Base-by-base conservation (phyloP, 2,888 invertebrate genomes). In the Pocota personata region DNA sequence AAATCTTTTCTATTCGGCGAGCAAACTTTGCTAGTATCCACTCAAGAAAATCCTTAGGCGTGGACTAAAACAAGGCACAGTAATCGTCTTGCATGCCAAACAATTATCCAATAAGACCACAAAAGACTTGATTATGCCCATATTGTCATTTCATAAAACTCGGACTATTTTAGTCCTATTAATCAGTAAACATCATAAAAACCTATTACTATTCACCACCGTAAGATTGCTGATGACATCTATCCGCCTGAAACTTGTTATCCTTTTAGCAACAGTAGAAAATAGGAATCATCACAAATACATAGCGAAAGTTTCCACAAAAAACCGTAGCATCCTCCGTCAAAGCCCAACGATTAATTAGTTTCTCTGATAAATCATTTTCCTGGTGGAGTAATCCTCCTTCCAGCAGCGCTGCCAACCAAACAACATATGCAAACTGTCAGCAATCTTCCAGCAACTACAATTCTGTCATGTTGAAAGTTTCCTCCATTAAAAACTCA, bases 401-500 rank as follows among this genome's bases (percentile, higher is more conserved):
- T 24, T 43, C 14, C 64, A 10, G 7, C 19, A 21, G 14, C 37
- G 24, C 12, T 37, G 3, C 14, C 37, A 71, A 24, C 43, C 50
- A 75, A 80, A 73, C 50, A 80, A 75, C 75, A 78, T 57, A 52
- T 60, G 79, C 69, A 84, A 79, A 80, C 79, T 84, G 80, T 71
- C 80, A 69, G 79, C 78, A 73, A 76, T 77, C 55, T 69, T 57
- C 77, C 48, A 58, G 5, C 32, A 80, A 60, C 73, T 60, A 62
- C 62, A 73, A 55, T 67, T 8, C 60, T 64, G 83, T 75, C 79
- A 80, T 80, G 80, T 75, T 79, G 75, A 50, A 80, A 71, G 62
- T 80, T 84, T 79, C 40, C 69, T 58, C 80, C 80, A 84, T 84
- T 84, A 84, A 84, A 84, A 75, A 55, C 71, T 75, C 80, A 84